A percentile compares a stretch with the other conserved stretches of the same genome.
Evolutionary conservation across 1,140 invertebrate genomes (phyloP).

Genomic region (Pemphigus obesinymphae): DNA sequence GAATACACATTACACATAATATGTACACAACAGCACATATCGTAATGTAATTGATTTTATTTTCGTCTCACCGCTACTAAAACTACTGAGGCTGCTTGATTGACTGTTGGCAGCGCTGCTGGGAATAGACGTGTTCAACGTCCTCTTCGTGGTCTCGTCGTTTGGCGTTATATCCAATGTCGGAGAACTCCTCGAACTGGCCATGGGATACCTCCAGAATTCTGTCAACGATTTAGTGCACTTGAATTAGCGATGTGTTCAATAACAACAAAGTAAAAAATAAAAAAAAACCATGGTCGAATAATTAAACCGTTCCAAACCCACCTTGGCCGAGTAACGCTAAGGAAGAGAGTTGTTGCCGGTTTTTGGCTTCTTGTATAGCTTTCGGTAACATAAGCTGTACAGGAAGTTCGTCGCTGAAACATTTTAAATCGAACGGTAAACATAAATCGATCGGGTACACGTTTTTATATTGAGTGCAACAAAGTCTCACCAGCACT

Average conservation of each 20-base stretch:
- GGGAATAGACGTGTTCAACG: slow-evolving; percentile 45
- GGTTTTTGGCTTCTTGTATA: slow-evolving; percentile 77
- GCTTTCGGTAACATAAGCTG: slow-evolving; percentile 78
- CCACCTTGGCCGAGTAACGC: slow-evolving; percentile 81
- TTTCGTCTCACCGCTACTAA: slow-evolving; percentile 55
- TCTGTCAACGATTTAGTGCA: slow-evolving; percentile 54
- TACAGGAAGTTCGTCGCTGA: slow-evolving; percentile 84
- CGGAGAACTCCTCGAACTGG: slow-evolving; percentile 59
- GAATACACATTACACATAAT: background rate
- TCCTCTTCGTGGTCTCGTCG: slow-evolving; percentile 2
- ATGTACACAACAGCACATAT: background rate
- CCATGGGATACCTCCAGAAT: slow-evolving; percentile 84
- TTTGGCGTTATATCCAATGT: slow-evolving; percentile 49
- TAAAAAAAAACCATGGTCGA: background rate
- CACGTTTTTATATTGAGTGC: background rate
- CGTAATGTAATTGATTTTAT: background rate
- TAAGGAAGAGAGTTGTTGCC: slow-evolving; percentile 82
- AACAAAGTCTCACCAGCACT: slow-evolving; percentile 68
- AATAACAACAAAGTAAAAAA: too few species aligned
- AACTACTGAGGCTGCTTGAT: slow-evolving; percentile 58
- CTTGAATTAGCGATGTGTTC: background rate
- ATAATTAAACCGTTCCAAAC: too few species aligned
- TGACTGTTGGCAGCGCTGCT: slow-evolving; percentile 47
- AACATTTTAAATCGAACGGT: slow-evolving; percentile 47
- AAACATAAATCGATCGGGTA: background rate